Evolutionary conservation across 1,140 invertebrate species (phyloP), one percentile per base, ranked within the genome.

Genomic region (Drosophila nigrodunni): DNA sequence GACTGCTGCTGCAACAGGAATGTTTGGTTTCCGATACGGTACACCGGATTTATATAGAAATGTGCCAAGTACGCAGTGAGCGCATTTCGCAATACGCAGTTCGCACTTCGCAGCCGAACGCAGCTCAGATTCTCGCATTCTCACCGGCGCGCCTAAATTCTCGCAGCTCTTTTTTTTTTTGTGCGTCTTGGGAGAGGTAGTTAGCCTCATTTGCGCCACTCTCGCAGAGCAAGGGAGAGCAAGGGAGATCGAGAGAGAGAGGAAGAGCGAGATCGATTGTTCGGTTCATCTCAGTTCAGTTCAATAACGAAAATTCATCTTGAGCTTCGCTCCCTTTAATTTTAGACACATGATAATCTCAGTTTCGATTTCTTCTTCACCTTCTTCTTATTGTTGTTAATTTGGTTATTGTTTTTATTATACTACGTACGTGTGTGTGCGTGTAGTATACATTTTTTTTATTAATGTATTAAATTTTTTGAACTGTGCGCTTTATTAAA

Each of bases 11-110:
- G 83, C 77, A 92, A 92, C 90, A 92, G 90, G 90, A 92, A 86
- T 92, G 90, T 83, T 86, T 92, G 90, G 54, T 71, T 80, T 73
- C 65, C 65, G 81, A 65, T 89, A 74, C 72, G 67, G 61, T 70
- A 78, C 79, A 75, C 60, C 81, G 61, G 67, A 79, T 89, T 92
- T 92, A 92, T 92, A 92, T 92, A 83, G 80, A 81, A 88, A 88
- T 83, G 46, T 89, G 75, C 67, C 80, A 82, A 74, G 85, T 76
- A 61, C 66, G 69, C 64, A 54, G 76, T 47, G 76, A 61, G 75
- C 62, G 72, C 66, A 74, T 55, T 64, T 75, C 66, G 61, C 64
- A 43, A 35, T 65, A 80, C 77, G 39, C 58, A 50, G 11, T 10
- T 64, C 49, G 34, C 41, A 18, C 37, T 8, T 67, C 64, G 11